Evolutionary conservation across 2,888 invertebrate genomes (phyloP), one percentile per base, ranked within the genome.

Genomic region (Phortica magna): DNA sequence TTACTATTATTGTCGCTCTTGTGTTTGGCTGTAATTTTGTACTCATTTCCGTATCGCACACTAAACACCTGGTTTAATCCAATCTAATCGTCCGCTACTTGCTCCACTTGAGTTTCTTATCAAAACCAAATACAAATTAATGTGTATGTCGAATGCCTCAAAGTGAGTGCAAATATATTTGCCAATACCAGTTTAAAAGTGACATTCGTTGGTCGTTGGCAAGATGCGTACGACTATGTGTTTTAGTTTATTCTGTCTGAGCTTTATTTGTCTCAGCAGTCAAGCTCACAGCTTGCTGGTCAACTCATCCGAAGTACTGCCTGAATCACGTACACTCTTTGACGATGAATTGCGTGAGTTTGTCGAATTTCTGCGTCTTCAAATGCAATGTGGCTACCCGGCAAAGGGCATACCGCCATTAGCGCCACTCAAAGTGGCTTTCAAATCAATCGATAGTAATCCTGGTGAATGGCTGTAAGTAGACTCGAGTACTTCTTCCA

Each of bases 301-400:
- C 0, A 31, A 31, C 31, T 31, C 31, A 2, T 67, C n/a, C 14
- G 22, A 9, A 14, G 67, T 79, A 82, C 68, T 80, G 74, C 76
- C 81, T 2, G 79, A 73, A n/a, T 65, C 65, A 12, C 74, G 72
- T 9, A 79, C 79, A 0, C 79, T 83, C 6, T 87, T 91, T 61
- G 89, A 91, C 75, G 90, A 91, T 79, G 83, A 89, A 42, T 76
- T 91, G 12, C 83, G 88, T 0, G 89, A 91, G 75, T 61, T 89
- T 14, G 82, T 89, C 1, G 90, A 91, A 77, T 87, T 88, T 55
- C 9, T 90, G 7, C 89, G 88, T 0, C 78, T 89, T 41, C 91
- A 91, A 80, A 88, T 91, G 91, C 84, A 82, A 55, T 91, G 91
- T 77, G 91, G 91, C 3, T 89, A 89, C 79, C 85, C 88, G 0